Evolutionary conservation across 2,888 invertebrate genomes (phyloP).

Genomic region (Eristalis arbustorum): DNA sequence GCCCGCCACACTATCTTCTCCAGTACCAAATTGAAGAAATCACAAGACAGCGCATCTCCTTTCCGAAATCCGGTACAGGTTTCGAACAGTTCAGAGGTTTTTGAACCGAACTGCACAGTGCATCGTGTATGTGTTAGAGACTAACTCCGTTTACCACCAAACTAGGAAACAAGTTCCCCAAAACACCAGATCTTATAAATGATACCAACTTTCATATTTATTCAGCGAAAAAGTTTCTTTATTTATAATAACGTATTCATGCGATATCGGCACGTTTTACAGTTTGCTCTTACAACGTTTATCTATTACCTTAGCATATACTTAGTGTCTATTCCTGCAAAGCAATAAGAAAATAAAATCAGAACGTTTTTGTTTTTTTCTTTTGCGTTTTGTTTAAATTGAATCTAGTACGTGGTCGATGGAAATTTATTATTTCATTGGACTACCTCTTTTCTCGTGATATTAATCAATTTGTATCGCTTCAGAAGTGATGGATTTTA

Average conservation of each 20-base stretch:
- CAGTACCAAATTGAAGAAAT: too few species aligned
- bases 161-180: too few species aligned
- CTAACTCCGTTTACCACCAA: too few species aligned
- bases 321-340: slow-evolving; percentile 49
- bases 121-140: too few species aligned
- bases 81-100: too few species aligned
- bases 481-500: slow-evolving; percentile 4
- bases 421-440: slow-evolving; percentile 41
- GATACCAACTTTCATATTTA: not conserved
- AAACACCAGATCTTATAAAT: not conserved
- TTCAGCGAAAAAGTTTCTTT: slow-evolving; percentile 64
- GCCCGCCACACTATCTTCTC: too few species aligned
- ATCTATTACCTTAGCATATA: slow-evolving; percentile 26
- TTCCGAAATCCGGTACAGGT: too few species aligned
- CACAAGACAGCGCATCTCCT: too few species aligned
- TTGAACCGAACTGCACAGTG: too few species aligned
- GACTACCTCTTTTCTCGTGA: slow-evolving; percentile 37
- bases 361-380: not conserved
- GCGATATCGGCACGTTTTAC: not conserved
- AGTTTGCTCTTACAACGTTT: not conserved
- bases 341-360: slow-evolving; percentile 67
- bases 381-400: too few species aligned
- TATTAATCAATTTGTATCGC: slow-evolving; percentile 1
- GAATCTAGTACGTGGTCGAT: slow-evolving; percentile 54
- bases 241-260: slow-evolving; percentile 18